These are phyloP conservation scores for Microtus ochrogaster DNA, from an alignment of 2,113 vertebrate species.

Conservation along the genomic window DNA sequence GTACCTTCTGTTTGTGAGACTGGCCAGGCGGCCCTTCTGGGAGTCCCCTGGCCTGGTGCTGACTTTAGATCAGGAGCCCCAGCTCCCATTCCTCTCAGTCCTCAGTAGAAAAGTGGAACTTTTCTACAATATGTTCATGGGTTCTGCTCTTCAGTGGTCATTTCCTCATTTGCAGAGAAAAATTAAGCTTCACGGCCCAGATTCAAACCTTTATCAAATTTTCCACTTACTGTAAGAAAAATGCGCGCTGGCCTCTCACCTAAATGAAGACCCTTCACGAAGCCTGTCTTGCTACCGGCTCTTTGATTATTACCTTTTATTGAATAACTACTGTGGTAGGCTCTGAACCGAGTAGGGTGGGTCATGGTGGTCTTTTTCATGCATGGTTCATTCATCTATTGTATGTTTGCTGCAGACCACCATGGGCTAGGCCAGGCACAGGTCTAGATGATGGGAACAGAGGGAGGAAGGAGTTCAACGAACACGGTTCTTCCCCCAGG, in stretches of 20 bases:
- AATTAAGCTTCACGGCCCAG: background rate
- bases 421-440: background rate
- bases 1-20: background rate
- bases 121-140: fast-evolving
- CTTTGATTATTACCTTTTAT: background rate
- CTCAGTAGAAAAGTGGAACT: no score
- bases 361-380: background rate
- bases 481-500: background rate
- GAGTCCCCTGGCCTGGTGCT: background rate
- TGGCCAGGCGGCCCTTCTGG: fast-evolving
- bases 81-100: background rate
- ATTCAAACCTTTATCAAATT: background rate
- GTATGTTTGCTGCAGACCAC: background rate
- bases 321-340: background rate
- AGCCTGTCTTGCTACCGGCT: background rate
- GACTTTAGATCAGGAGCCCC: background rate
- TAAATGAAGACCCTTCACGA: background rate
- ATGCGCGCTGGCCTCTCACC: background rate
- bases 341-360: background rate
- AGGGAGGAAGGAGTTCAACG: background rate
- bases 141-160: background rate
- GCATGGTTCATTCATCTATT: background rate
- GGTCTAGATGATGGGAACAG: background rate
- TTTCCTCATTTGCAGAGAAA: background rate
- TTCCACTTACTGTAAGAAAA: background rate